These are phyloP conservation scores for Mustela lutreola DNA, from an alignment of 2,113 vertebrate genomes.

Conservation along the genomic window DNA sequence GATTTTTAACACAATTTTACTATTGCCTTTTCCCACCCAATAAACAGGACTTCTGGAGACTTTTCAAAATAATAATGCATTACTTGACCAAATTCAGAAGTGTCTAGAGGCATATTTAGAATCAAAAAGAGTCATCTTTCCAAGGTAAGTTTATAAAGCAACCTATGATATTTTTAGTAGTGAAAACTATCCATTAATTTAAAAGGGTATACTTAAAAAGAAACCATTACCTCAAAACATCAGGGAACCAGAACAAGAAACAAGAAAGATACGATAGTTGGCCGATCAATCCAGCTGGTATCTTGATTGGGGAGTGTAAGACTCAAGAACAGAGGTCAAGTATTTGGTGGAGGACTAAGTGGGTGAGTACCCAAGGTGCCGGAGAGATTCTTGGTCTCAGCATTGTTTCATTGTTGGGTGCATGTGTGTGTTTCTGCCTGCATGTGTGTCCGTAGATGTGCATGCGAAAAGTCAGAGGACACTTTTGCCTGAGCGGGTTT, in stretches of 20 bases:
- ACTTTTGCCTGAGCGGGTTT: not conserved
- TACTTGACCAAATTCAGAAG: constrained; percentile 94
- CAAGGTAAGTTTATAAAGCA: constrained; percentile 86
- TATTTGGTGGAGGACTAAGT: not conserved
- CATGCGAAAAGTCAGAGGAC: not conserved
- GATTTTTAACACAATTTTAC: constrained; percentile 40
- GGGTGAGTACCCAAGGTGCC: not conserved
- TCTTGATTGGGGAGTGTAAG: not conserved
- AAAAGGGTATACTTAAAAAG: not conserved
- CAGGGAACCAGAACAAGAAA: not conserved
- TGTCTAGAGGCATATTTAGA: constrained; percentile 93
- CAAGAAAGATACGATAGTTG: not conserved
- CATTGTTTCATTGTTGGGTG: not conserved
- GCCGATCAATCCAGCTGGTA: not conserved
- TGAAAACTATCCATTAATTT: not conserved
- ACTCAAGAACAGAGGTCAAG: not conserved
- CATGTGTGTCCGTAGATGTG: not conserved
- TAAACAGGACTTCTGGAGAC: constrained; percentile 90
- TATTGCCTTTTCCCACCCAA: not conserved
- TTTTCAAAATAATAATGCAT: constrained; percentile 91
- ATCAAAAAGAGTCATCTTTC: constrained; percentile 92
- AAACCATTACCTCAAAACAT: not conserved
- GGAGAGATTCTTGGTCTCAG: not conserved
- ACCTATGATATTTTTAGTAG: not conserved
- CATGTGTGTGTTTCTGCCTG: not conserved